Evolutionary conservation across 2,113 vertebrate species (phyloP).

Genomic region (Carollia perspicillata): DNA sequence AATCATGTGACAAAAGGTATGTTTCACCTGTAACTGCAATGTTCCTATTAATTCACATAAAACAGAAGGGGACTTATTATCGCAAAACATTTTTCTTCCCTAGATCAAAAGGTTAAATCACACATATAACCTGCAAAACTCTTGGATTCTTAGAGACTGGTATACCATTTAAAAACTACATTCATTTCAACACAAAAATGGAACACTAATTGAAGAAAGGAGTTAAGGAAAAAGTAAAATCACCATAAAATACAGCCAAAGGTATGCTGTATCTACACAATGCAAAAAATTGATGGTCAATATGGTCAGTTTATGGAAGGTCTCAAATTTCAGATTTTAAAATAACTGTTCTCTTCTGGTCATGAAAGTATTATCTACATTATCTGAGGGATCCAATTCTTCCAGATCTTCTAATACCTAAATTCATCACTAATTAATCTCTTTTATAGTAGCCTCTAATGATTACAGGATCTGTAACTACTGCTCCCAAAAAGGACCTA

Average conservation of each 20-base stretch:
- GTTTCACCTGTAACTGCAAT: background rate
- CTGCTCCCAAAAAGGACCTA: background rate
- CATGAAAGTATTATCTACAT: background rate
- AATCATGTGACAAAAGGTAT: conserved; percentile 31
- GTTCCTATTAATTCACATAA: background rate
- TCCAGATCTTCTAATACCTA: background rate
- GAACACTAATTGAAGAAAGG: background rate
- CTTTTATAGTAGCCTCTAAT: background rate
- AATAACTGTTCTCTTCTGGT: background rate
- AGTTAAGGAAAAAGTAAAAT: conserved; percentile 27
- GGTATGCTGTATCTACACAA: too few relatives aligned
- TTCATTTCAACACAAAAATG: background rate
- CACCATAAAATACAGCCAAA: background rate
- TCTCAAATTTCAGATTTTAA: background rate
- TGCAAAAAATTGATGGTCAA: too few relatives aligned
- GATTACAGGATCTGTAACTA: background rate
- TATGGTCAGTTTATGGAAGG: background rate
- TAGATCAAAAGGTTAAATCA: conserved; percentile 4
- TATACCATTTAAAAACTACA: background rate
- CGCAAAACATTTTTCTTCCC: background rate
- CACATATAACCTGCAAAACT: background rate
- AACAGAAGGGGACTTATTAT: background rate
- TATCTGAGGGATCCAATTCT: background rate
- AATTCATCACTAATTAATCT: conserved; percentile 26
- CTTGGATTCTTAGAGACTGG: background rate